Percentiles rank a stretch among this genome's conserved stretches.
Evolutionary conservation across 2,797 vertebrate species (phyloP).

Genomic region (Allobates femoralis): DNA sequence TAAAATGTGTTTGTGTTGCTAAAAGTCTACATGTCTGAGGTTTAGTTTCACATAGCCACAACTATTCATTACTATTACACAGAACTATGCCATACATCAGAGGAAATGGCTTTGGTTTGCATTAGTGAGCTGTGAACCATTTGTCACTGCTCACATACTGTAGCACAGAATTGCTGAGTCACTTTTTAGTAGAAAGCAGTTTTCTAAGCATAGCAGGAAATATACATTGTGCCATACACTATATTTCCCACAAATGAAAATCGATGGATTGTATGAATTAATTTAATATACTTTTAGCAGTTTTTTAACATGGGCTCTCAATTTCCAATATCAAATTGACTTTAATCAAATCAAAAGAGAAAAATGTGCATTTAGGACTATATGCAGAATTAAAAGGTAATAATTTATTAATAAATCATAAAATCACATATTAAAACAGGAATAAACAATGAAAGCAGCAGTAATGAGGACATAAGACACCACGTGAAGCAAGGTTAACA

Average conservation of each 20-base stretch:
- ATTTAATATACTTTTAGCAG: background rate
- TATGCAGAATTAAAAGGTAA: too few relatives aligned
- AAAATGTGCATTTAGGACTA: too few relatives aligned
- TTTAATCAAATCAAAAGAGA: too few relatives aligned
- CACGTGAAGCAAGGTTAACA: too few relatives aligned
- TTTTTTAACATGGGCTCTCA: background rate
- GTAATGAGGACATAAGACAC: too few relatives aligned
- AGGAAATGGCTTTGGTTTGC: background rate
- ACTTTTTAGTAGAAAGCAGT: background rate
- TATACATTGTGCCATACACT: background rate
- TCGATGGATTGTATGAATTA: background rate
- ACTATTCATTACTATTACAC: background rate
- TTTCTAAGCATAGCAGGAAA: background rate
- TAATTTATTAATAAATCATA: too few relatives aligned
- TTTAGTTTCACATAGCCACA: background rate
- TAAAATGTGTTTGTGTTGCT: background rate
- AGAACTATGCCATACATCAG: background rate
- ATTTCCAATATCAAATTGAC: too few relatives aligned
- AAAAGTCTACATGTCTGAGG: background rate
- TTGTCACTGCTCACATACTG: background rate
- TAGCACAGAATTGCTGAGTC: conserved; percentile 5
- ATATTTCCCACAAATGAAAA: background rate
- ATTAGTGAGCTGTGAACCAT: conserved; percentile 8
- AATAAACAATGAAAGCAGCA: too few relatives aligned
- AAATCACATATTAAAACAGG: too few relatives aligned